phyloP scores from a whole-genome alignment of 2,113 vertebrate species.

The Romanogobio albipinnatus region DNA sequence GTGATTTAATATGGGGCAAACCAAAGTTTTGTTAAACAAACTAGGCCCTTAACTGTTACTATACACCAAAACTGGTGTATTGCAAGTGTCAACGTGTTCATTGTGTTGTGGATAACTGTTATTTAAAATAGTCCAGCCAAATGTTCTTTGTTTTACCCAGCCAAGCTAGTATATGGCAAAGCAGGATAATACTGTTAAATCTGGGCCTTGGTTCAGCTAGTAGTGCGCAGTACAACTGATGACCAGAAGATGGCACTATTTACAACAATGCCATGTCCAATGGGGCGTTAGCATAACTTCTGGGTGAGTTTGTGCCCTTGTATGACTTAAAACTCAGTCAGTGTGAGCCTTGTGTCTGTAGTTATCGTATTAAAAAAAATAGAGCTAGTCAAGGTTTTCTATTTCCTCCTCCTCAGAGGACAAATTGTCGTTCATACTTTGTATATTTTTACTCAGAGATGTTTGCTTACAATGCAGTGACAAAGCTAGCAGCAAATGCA shows the following conservation, averaged over 20 bases:
- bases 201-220: not conserved
- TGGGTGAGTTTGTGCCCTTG: constrained; percentile 6
- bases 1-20: constrained; percentile 10
- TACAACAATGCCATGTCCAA: constrained; percentile 6
- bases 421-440: constrained; percentile 70
- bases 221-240: constrained; percentile 18
- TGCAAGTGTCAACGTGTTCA: not conserved
- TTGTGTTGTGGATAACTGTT: constrained; percentile 8
- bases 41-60: not conserved
- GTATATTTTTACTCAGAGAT: constrained; percentile 58
- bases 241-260: constrained; percentile 44
- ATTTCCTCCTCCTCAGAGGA: constrained; percentile 68
- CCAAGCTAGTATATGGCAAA: constrained; percentile 65
- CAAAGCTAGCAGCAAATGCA: constrained; percentile 73
- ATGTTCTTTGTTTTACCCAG: constrained; percentile 63
- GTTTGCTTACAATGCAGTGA: constrained; percentile 57
- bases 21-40: not conserved
- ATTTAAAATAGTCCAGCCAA: constrained; percentile 63
- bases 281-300: not conserved
- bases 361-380: constrained; percentile 33
- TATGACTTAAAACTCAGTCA: constrained; percentile 49
- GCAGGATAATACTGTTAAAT: constrained; percentile 62
- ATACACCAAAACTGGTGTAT: constrained; percentile 13
- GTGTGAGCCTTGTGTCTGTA: constrained; percentile 46
- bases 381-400: constrained; percentile 56